A percentile compares a stretch with the other conserved stretches of the same genome.
Conservation (phyloP, 2,113 vertebrate species). For the Stegostoma tigrinum region DNA sequence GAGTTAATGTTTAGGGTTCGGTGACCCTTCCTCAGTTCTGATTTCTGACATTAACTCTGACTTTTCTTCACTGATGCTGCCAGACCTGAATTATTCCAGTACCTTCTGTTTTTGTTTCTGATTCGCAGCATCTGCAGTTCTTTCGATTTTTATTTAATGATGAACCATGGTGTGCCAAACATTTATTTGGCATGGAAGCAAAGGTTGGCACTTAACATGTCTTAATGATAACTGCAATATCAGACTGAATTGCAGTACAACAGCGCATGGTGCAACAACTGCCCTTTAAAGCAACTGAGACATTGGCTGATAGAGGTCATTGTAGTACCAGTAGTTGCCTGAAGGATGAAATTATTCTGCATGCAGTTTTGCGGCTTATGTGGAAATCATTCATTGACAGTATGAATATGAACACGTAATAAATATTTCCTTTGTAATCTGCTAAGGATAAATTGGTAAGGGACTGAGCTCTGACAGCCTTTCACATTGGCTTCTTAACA, state of each 20-base stretch:
- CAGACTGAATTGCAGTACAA: not conserved
- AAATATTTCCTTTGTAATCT: not conserved
- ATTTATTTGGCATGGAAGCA: not conserved
- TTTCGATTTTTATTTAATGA: not conserved
- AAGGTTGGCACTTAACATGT: not conserved
- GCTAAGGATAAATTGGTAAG: not conserved
- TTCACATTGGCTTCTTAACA: not conserved
- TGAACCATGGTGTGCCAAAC: not conserved
- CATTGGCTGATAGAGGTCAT: not conserved
- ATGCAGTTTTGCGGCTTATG: too few species aligned
- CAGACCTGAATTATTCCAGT: too few species aligned
- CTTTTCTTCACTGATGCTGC: too few species aligned
- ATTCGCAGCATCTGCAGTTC: too few species aligned
- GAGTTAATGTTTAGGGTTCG: too few species aligned
- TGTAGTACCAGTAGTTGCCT: not conserved
- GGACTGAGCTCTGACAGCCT: not conserved
- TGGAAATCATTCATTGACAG: not conserved
- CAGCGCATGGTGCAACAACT: not conserved
- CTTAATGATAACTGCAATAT: not conserved
- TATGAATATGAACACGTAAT: not conserved
- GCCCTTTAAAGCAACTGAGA: not conserved
- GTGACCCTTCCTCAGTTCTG: too few species aligned
- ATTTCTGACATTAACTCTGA: too few species aligned
- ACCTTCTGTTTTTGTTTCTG: too few species aligned
- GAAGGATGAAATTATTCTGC: not conserved